Evolutionary conservation across 2,113 vertebrate species (phyloP).

Genomic region (Arizona elegans): DNA sequence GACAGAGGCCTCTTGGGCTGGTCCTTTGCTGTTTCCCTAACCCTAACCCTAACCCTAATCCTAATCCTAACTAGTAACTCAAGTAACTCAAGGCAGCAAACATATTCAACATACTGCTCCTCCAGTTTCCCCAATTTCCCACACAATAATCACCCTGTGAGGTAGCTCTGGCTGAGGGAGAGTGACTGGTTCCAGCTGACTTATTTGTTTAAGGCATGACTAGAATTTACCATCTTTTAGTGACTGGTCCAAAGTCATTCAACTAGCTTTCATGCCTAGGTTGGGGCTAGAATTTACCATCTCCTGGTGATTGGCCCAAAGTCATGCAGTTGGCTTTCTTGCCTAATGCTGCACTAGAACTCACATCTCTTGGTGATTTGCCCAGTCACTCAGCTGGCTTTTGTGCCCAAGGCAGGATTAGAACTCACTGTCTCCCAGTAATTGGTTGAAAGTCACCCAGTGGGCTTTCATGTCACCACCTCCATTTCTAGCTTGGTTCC

Average conservation of each 20-base stretch:
- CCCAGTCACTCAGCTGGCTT: background rate
- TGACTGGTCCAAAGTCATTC: too few relatives aligned
- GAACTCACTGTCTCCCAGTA: background rate
- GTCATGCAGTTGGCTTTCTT: background rate
- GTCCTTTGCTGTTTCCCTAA: too few relatives aligned
- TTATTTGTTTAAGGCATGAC: background rate
- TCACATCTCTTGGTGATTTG: too few relatives aligned
- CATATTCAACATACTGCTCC: background rate
- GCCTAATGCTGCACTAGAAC: too few relatives aligned
- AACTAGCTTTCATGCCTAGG: too few relatives aligned
- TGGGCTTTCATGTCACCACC: background rate
- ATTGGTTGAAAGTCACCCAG: background rate
- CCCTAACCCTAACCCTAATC: too few relatives aligned
- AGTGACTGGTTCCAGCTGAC: background rate
- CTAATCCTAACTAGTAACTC: too few relatives aligned
- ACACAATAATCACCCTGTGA: background rate
- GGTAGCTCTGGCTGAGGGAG: background rate
- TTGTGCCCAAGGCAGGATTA: background rate
- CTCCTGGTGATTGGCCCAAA: too few relatives aligned
- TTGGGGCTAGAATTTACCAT: background rate
- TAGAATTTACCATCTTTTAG: background rate
- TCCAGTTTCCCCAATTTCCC: background rate
- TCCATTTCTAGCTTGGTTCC: background rate
- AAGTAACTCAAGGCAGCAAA: background rate
- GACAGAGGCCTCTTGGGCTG: too few relatives aligned